Evolutionary conservation across 2,888 invertebrate species (phyloP), one percentile per base, ranked within the genome.

Genomic region (Melipona bicolor): DNA sequence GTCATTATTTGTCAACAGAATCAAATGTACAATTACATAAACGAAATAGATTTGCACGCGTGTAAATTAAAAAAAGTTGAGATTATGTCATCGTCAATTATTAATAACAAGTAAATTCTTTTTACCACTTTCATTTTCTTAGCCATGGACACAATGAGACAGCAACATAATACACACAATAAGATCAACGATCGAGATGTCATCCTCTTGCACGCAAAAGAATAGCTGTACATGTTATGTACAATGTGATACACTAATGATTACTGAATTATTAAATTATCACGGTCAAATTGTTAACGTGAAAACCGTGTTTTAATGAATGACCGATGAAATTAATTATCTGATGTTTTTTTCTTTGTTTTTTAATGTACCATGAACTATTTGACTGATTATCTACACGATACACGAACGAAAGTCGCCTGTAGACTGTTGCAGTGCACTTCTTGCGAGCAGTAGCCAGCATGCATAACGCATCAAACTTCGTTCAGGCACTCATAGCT

Each of bases 81-180:
- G 17, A 4, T 24, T 21, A 6, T 21, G 11, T 54, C 2, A 9
- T 43, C 4, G 17, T 36, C 27, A 15, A 77, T 27, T 54, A 0
- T 50, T 65, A n/a, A 32, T 43, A 50, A 32, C 15, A 27, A 32
- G 32, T 32, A 43, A 17, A 56, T 17, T 27, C 3, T 15, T 21
- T 27, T 64, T 59, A 84, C 84, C 77, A 81, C 77, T 79, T 67
- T 85, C 17, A 81, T 69, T 36, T 64, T 83, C 36, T 81, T 81
- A 54, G 52, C 64, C 21, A 17, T 50, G 36, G 50, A 65, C 52
- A 75, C 49, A 13, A 71, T 19, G 17, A 73, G 43, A 43, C 65
- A 80, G 65, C 68, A 85, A 61, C 62, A 72, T 5, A 78, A 11
- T 50, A 78, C 32, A 54, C 81, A 69, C 67, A 84, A 62, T 27